phyloP scores from a whole-genome alignment of 2,888 invertebrate genomes.

The Lamellibrachia satsuma region DNA sequence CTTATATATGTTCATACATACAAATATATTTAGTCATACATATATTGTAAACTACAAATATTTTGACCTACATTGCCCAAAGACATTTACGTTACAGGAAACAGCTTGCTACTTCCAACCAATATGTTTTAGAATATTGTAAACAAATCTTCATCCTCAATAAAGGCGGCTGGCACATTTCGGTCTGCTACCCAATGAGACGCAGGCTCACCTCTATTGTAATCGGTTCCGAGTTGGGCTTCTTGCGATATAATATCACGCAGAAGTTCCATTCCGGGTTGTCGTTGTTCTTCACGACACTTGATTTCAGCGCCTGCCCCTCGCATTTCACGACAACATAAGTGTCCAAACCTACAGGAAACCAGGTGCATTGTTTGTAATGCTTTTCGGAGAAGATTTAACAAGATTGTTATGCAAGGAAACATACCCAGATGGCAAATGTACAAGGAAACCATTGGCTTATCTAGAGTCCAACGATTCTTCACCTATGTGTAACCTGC shows the following conservation, averaged over 20 bases:
- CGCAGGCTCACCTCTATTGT: constrained; percentile 64
- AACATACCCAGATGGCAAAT: no score
- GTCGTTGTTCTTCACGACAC: constrained; percentile 54
- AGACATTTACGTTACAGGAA: no score
- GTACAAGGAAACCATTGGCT: neutral
- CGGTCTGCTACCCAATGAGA: neutral
- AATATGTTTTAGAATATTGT: no score
- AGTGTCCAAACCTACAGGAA: constrained; percentile 60
- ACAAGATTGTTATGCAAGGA: constrained; percentile 1
- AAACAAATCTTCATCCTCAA: no score
- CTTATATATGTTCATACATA: no score
- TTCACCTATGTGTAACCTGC: no score
- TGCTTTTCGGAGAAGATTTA: neutral
- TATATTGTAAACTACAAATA: no score
- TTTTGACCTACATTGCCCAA: no score
- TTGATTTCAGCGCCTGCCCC: constrained; percentile 64
- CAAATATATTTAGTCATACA: no score
- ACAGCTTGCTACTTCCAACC: no score
- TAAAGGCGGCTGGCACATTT: neutral
- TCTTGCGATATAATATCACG: constrained; percentile 66
- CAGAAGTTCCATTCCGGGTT: constrained; percentile 65
- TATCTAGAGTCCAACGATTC: no score
- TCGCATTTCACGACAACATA: constrained; percentile 68
- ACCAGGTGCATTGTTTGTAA: neutral
- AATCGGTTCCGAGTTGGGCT: constrained; percentile 64